Conservation (phyloP, 2,797 vertebrate genomes). For the Lates japonicus region DNA sequence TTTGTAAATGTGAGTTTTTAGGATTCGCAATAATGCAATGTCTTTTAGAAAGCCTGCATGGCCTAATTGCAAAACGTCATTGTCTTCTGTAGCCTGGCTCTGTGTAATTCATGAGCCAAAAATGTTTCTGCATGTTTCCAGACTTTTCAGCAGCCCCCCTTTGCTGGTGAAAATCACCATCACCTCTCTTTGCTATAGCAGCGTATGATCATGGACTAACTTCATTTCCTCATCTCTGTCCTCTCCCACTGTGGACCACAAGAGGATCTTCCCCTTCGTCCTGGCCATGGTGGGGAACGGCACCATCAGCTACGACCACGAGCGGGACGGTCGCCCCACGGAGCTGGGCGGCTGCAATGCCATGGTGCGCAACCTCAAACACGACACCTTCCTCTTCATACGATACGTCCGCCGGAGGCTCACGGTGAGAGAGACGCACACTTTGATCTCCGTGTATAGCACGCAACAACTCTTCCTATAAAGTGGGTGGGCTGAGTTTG, state of each 20-base stretch:
- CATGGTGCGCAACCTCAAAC: constrained; percentile 94
- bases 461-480: neutral
- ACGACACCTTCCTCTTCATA: constrained; percentile 97
- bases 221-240: neutral
- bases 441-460: neutral
- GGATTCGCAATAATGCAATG: neutral
- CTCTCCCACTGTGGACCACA: constrained; percentile 13
- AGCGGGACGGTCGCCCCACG: constrained; percentile 92
- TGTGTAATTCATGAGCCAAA: neutral
- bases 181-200: neutral
- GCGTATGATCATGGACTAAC: neutral
- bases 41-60: neutral
- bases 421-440: constrained; percentile 87
- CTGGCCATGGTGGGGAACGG: constrained; percentile 97
- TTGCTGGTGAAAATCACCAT: neutral
- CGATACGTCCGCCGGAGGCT: constrained; percentile 94
- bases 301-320: constrained; percentile 93
- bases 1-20: neutral
- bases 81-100: neutral
- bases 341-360: constrained; percentile 96
- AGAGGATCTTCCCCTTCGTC: constrained; percentile 95
- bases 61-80: neutral
- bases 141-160: neutral
- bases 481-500: neutral
- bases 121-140: neutral